Evolutionary conservation across 2,888 invertebrate genomes (phyloP).

Genomic region (Ichneumoninae sp.): DNA sequence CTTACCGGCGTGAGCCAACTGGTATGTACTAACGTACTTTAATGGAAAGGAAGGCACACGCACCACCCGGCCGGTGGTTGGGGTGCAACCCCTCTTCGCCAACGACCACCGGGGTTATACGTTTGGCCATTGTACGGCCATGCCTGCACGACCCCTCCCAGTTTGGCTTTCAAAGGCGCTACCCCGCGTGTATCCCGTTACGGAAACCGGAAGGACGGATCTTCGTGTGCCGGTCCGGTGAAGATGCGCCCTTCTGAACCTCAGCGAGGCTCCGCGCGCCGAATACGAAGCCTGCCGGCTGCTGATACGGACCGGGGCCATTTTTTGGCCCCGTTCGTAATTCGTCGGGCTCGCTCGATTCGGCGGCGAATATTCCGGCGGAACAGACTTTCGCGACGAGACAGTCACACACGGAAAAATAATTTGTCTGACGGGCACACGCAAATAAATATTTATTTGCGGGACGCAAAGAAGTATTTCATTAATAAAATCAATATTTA

Average conservation of each 20-base stretch:
- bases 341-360: conserved; percentile 3
- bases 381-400: not conserved
- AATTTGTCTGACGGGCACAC: not conserved
- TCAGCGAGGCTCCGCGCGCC: not conserved
- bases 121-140: conserved; percentile 72
- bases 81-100: conserved; percentile 67
- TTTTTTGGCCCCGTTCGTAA: conserved; percentile 10
- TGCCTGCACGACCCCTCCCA: conserved; percentile 66
- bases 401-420: not conserved
- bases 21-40: conserved; percentile 74
- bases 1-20: conserved; percentile 70
- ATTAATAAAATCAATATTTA: too few relatives aligned
- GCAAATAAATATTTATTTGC: not conserved
- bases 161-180: conserved; percentile 16
- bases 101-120: conserved; percentile 68
- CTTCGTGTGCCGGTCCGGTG: not conserved
- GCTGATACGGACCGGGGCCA: conserved; percentile 1
- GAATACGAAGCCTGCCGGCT: conserved; percentile 19
- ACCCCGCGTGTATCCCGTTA: conserved; percentile 11
- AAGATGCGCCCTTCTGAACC: not conserved
- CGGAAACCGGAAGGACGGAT: not conserved
- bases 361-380: not conserved
- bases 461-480: too few relatives aligned
- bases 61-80: conserved; percentile 66
- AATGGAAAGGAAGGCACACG: conserved; percentile 71